Evolutionary conservation across 2,797 vertebrate genomes (phyloP).

Genomic region (Cynodonichthys magdalenae): DNA sequence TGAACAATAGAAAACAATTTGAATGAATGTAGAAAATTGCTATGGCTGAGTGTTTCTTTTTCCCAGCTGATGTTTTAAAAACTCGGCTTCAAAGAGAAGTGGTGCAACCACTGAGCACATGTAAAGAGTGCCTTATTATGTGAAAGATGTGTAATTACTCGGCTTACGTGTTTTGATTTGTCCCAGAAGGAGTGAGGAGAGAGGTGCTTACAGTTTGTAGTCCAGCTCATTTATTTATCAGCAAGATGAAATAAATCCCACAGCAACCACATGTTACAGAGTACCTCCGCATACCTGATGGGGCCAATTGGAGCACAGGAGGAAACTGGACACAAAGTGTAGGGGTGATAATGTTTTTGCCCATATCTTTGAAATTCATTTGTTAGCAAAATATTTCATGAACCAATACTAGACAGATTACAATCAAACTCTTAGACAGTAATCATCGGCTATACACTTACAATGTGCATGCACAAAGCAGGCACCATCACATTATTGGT

Average conservation of each 20-base stretch:
- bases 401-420: too few species aligned
- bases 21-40: conserved; percentile 46
- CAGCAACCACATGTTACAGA: neutral
- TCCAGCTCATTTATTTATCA: conserved; percentile 8
- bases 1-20: conserved; percentile 56
- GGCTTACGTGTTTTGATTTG: conserved; percentile 47
- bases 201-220: conserved; percentile 21
- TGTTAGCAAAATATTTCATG: too few species aligned
- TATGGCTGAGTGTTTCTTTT: conserved; percentile 6
- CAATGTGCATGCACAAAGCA: too few species aligned
- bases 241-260: conserved; percentile 7
- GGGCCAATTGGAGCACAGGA: conserved; percentile 6
- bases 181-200: conserved; percentile 23
- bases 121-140: conserved; percentile 36
- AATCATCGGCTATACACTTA: too few species aligned
- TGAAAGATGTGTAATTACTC: conserved; percentile 35
- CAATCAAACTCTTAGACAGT: too few species aligned
- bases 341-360: too few species aligned
- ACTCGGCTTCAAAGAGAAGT: conserved; percentile 31
- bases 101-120: conserved; percentile 7
- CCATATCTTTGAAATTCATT: too few species aligned
- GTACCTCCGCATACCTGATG: conserved; percentile 1
- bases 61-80: conserved; percentile 26
- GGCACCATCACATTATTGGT: too few species aligned
- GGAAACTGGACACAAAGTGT: neutral